Base-by-base conservation (phyloP, 2,888 invertebrate species). In the Panzeria rudis region DNA sequence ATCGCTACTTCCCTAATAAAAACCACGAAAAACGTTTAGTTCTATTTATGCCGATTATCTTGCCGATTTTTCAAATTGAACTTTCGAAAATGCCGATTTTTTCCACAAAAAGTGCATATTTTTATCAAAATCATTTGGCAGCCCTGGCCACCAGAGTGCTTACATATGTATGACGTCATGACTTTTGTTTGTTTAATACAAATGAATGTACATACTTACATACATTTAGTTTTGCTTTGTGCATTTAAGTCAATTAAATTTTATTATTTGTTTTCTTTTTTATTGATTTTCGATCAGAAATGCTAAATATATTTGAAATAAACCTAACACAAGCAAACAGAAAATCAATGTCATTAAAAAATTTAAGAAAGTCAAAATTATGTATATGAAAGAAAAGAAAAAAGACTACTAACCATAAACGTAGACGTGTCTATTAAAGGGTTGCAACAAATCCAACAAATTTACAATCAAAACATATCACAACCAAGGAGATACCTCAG, bases 271-370 rank as follows among this genome's bases (percentile, higher is more conserved):
- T 73, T 69, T 1, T 9, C 1, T 32, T 20, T 50, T 32, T 25
- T 84, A 84, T 84, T 75, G 84, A 84, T 84, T 84, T 84, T 84
- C 72, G 80, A 80, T 80, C 79, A 72, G 61, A 76, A 84, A 52
- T 81, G 59, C 64, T 76, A 72, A 77, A 77, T 72, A 54, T 77
- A 72, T 72, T 75, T 56, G 69, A 64, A 52, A 52, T 72, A 41
- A 79, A 29, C 41, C 20, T 41, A 32, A 68, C 66, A 68, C 64
- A 69, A 68, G 23, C 35, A 68, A 56, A 47, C 52, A 38, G 56
- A 66, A 59, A 52, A 76, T 76, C 54, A 71, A 41, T 77, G 59
- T 59, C 61, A 80, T 59, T 68, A 38, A 47, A 29, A 68, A 52
- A 50, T 38, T 35, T 5, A 75, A 25, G 23, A 25, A 50, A 41